Evolutionary conservation across 2,797 vertebrate species (phyloP).

Genomic region (Catamblyrhynchus diadema): DNA sequence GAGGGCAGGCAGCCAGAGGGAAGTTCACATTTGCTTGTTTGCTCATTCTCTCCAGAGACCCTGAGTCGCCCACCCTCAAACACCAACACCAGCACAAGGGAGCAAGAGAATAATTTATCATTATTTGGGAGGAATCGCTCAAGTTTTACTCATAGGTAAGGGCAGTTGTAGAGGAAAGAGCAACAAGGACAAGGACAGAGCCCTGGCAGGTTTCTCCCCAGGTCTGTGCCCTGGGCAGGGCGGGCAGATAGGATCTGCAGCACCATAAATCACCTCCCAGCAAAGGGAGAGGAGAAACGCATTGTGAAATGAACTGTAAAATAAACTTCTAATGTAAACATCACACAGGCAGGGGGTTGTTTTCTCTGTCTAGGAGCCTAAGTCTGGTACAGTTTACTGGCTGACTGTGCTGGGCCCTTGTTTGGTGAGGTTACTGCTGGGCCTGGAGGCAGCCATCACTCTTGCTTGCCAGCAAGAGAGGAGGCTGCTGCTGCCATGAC

Average conservation of each 20-base stretch:
- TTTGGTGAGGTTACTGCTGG: not conserved
- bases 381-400: not conserved
- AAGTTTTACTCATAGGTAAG: not conserved
- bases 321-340: conserved; percentile 62
- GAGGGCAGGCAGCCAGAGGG: not conserved
- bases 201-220: not conserved
- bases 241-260: conserved; percentile 40
- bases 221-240: not conserved
- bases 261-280: not conserved
- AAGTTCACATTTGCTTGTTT: not conserved
- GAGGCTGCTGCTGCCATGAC: not conserved
- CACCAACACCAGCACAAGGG: not conserved
- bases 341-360: not conserved
- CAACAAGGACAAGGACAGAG: not conserved
- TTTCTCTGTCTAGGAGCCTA: conserved; percentile 47
- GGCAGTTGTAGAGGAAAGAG: not conserved
- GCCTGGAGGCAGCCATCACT: not conserved
- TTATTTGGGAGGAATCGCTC: not conserved
- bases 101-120: not conserved
- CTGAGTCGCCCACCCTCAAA: not conserved
- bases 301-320: conserved; percentile 63
- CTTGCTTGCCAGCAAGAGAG: not conserved
- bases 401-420: not conserved
- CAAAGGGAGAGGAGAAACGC: conserved; percentile 15
- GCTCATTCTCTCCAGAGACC: not conserved